Conservation (phyloP, 2,888 invertebrate genomes). For the Cosmorhoe ocellata region DNA sequence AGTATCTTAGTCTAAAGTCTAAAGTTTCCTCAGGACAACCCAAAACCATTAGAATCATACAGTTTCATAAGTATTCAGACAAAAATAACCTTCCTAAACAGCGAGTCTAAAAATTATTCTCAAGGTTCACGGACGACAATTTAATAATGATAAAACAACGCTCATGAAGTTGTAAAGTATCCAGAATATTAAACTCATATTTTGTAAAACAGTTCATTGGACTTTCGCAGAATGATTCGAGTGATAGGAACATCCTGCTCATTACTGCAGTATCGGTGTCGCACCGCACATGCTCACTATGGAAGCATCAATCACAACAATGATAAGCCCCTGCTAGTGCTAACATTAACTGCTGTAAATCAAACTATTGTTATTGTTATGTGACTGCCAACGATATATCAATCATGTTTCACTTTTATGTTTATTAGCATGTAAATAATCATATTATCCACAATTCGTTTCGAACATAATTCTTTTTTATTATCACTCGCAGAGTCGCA, state of each 20-base stretch:
- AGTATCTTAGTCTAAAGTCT: too few relatives aligned
- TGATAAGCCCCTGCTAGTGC: slow-evolving; percentile 69
- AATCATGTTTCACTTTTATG: slow-evolving; percentile 48
- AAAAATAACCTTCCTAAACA: slow-evolving; percentile 36
- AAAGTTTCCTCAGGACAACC: too few relatives aligned
- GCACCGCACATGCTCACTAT: slow-evolving; percentile 59
- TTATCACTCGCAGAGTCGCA: slow-evolving; percentile 24
- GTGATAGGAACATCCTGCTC: slow-evolving; percentile 51
- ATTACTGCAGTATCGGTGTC: slow-evolving; percentile 56
- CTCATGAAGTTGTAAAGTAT: background rate
- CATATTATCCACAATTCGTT: slow-evolving; percentile 29
- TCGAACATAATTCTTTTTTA: slow-evolving; percentile 24
- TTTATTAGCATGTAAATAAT: slow-evolving; percentile 43
- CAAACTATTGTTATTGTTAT: slow-evolving; percentile 56
- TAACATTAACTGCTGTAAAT: slow-evolving; percentile 66
- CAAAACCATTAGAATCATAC: too few relatives aligned
- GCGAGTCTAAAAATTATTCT: slow-evolving; percentile 37
- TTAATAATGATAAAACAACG: slow-evolving; percentile 23
- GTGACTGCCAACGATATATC: slow-evolving; percentile 49
- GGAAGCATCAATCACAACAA: slow-evolving; percentile 67
- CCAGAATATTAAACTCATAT: background rate
- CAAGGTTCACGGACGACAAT: slow-evolving; percentile 27
- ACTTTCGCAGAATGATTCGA: slow-evolving; percentile 37
- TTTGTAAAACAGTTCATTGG: slow-evolving; percentile 34
- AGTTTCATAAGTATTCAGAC: background rate